These are phyloP conservation scores for Halictus rubicundus DNA, from an alignment of 1,140 invertebrate species.

Conservation along the genomic window DNA sequence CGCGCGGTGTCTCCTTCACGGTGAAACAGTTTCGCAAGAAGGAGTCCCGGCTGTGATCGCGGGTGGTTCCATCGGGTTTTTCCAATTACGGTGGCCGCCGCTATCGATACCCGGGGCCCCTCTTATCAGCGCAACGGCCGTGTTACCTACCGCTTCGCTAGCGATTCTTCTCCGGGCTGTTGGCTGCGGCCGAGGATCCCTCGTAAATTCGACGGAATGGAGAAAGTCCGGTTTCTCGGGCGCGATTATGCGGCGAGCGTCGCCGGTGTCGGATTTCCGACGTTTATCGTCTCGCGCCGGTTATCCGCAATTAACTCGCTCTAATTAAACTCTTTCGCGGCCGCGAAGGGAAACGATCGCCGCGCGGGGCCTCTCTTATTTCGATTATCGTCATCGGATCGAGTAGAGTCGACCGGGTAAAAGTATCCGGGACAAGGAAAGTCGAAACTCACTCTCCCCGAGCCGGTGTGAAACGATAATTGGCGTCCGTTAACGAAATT, in stretches of 20 bases:
- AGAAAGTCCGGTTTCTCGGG: constrained; percentile 50
- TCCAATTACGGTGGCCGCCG: constrained; percentile 21
- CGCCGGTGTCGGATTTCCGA: constrained; percentile 48
- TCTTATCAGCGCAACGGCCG: constrained; percentile 23
- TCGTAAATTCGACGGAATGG: constrained; percentile 46
- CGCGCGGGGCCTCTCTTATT: too few species aligned
- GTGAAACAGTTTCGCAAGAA: constrained; percentile 29
- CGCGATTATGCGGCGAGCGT: constrained; percentile 33
- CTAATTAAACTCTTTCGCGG: constrained; percentile 31
- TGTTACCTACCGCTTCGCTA: constrained; percentile 44
- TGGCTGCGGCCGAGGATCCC: not conserved
- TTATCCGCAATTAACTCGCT: constrained; percentile 28
- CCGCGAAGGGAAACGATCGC: too few species aligned
- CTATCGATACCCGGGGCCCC: constrained; percentile 13
- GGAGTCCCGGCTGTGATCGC: not conserved
- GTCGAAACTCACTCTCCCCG: constrained; percentile 3
- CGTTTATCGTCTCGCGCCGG: constrained; percentile 29
- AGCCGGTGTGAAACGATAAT: constrained; percentile 32
- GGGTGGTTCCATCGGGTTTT: constrained; percentile 31
- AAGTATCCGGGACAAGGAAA: constrained; percentile 26
- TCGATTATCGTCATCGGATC: too few species aligned
- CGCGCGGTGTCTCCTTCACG: not conserved
- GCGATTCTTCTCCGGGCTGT: constrained; percentile 25
- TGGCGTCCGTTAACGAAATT: constrained; percentile 5
- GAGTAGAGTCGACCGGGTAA: not conserved